These are phyloP conservation scores for Zenarchopterus dispar DNA, from an alignment of 2,797 vertebrate genomes.

Conservation along the genomic window DNA sequence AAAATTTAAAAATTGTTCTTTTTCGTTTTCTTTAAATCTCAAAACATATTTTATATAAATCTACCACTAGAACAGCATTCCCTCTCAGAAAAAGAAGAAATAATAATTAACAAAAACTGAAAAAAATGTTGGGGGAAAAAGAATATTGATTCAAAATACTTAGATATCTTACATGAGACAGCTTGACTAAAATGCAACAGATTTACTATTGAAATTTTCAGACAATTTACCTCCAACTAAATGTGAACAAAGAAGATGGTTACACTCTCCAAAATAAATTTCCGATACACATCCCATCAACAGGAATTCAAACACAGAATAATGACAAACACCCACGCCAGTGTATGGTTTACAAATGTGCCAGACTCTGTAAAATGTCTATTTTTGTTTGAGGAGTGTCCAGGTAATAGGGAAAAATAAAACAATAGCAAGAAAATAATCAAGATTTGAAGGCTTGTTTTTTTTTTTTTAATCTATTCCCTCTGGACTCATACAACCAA, in stretches of 20 bases:
- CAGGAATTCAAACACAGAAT: slow-evolving; percentile 66
- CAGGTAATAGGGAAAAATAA: not conserved
- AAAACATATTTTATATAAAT: slow-evolving; percentile 89
- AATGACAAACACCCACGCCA: slow-evolving; percentile 53
- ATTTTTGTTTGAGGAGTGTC: slow-evolving; percentile 26
- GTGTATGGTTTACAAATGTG: slow-evolving; percentile 74
- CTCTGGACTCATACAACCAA: slow-evolving; percentile 8
- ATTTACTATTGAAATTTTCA: slow-evolving; percentile 89
- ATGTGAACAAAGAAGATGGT: slow-evolving; percentile 63
- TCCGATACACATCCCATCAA: slow-evolving; percentile 56
- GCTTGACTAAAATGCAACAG: slow-evolving; percentile 90
- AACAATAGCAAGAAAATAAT: too few species aligned
- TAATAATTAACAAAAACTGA: slow-evolving; percentile 2
- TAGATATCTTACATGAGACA: slow-evolving; percentile 85
- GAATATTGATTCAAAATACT: slow-evolving; percentile 73
- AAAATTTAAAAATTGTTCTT: slow-evolving; percentile 82
- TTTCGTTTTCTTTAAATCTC: slow-evolving; percentile 79
- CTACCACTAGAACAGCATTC: slow-evolving; percentile 91
- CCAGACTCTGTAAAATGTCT: slow-evolving; percentile 67
- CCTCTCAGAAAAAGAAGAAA: slow-evolving; percentile 80
- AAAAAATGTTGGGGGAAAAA: slow-evolving; percentile 57
- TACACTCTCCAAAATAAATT: slow-evolving; percentile 51
- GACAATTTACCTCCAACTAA: slow-evolving; percentile 75
- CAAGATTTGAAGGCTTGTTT: not conserved
- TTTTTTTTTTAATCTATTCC: slow-evolving; percentile 13